These are phyloP conservation scores for Rambutsinella grinnellia DNA, from an alignment of 2,888 invertebrate species.

Conservation along the genomic window DNA sequence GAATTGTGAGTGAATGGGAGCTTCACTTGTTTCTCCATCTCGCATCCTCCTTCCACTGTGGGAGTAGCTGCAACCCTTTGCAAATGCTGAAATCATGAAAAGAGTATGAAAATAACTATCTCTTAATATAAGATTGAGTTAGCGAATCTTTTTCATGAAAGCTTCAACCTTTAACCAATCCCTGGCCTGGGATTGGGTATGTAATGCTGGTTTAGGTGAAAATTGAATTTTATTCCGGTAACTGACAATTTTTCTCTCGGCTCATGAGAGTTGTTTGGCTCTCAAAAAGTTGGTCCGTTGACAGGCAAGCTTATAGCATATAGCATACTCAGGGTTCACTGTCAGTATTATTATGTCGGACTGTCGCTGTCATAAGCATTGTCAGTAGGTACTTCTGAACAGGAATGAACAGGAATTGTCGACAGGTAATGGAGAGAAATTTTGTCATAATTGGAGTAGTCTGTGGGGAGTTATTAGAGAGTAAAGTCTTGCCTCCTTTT, in stretches of 20 bases:
- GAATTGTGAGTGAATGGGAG: neutral
- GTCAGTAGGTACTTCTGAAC: constrained; percentile 38
- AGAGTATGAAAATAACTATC: constrained; percentile 1
- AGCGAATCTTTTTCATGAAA: constrained; percentile 37
- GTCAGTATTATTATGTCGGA: constrained; percentile 45
- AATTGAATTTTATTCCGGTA: constrained; percentile 60
- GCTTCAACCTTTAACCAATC: constrained; percentile 35
- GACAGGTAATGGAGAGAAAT: constrained; percentile 23
- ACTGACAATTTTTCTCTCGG: constrained; percentile 54
- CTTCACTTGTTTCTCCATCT: neutral
- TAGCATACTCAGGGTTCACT: constrained; percentile 23
- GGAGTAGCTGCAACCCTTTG: constrained; percentile 14
- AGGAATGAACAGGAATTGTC: constrained; percentile 45
- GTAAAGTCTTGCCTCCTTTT: constrained; percentile 48
- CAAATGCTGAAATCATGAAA: neutral
- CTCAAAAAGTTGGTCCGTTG: constrained; percentile 22
- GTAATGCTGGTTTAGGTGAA: constrained; percentile 9
- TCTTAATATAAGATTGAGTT: constrained; percentile 10
- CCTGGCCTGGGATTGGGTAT: constrained; percentile 6
- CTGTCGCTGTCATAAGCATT: constrained; percentile 34
- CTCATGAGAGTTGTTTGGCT: constrained; percentile 26
- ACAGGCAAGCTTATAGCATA: constrained; percentile 25
- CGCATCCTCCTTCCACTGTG: constrained; percentile 42
- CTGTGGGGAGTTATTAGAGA: neutral
- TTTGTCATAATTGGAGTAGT: constrained; percentile 2